A percentile compares a stretch with the other conserved stretches of the same genome.
phyloP scores from a whole-genome alignment of 2,113 vertebrate genomes.

The Candoia aspera region DNA sequence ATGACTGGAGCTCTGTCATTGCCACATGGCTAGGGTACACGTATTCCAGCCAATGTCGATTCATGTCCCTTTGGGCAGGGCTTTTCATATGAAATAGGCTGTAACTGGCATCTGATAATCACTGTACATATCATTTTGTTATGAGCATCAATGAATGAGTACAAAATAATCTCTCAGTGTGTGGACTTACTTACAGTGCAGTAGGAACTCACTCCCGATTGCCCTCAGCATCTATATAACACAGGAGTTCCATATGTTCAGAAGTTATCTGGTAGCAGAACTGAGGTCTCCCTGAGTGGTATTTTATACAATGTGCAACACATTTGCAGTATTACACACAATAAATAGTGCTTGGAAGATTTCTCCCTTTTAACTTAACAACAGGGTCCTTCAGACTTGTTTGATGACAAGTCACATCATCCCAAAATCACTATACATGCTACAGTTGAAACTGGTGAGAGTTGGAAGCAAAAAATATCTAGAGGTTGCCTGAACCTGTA shows the following conservation, averaged over 20 bases:
- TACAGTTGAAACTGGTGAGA: neutral
- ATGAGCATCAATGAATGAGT: neutral
- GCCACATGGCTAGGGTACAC: neutral
- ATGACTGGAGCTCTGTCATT: neutral
- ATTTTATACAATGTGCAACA: neutral
- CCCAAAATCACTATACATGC: neutral
- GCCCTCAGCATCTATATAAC: rapidly evolving
- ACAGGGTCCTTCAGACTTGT: neutral
- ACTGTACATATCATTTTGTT: neutral
- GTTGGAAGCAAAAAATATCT: neutral
- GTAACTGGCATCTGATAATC: neutral
- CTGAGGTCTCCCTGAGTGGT: neutral
- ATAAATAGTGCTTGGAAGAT: neutral
- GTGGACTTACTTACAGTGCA: rapidly evolving
- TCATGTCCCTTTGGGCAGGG: neutral
- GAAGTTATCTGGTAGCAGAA: neutral
- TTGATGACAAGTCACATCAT: neutral
- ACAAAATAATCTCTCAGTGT: neutral
- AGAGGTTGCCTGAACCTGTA: neutral
- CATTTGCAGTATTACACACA: neutral
- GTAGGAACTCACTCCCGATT: neutral
- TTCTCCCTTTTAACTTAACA: neutral
- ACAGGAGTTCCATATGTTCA: neutral
- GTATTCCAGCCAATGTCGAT: neutral
- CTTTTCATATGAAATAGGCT: neutral